Evolutionary conservation across 2,888 invertebrate species (phyloP), one percentile per base, ranked within the genome.

Genomic region (Protonemura montana): DNA sequence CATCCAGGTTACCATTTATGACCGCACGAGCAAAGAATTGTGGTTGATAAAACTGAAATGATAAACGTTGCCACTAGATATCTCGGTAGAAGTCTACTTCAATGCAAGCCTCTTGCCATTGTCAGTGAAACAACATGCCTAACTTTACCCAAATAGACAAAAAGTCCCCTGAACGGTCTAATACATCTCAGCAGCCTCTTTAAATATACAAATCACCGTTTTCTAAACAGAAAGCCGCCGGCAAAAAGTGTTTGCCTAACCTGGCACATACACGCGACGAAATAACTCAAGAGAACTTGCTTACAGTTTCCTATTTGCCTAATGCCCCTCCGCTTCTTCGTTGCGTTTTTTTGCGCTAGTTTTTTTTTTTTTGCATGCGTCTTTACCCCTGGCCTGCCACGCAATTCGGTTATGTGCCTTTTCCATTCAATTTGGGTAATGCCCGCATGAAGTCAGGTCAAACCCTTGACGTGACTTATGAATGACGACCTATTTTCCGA

Each of bases 371-470:
- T 80, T 28, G 85, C 42, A 78, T 76, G 30, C 42, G 78, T 7
- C 25, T 86, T 77, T 77, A 59, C 76, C 26, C 83, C 83, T 86
- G 76, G 16, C 25, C 82, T 26, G 78, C 30, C 59, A 35, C 21
- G 59, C 59, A 76, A 85, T 80, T 85, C 76, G 82, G 30, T 28
- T 86, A 27, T 87, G 59, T 86, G 82, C 81, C 42, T 81, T 87
- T 84, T 87, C 86, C 85, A 86, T 86, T 87, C 87, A 87, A 87
- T 87, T 87, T 87, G 87, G 87, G 87, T 87, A 87, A 87, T 87
- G 87, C 85, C 87, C 87, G 86, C 85, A 86, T 87, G 87, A 87
- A 86, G 85, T 80, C 78, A 87, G 83, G 86, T 86, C 87, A 81
- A 76, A 86, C 85, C 87, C 86, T 86, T 86, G 84, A 87, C 86